phyloP scores from a whole-genome alignment of 2,888 invertebrate species.

The Emmelina monodactyla region DNA sequence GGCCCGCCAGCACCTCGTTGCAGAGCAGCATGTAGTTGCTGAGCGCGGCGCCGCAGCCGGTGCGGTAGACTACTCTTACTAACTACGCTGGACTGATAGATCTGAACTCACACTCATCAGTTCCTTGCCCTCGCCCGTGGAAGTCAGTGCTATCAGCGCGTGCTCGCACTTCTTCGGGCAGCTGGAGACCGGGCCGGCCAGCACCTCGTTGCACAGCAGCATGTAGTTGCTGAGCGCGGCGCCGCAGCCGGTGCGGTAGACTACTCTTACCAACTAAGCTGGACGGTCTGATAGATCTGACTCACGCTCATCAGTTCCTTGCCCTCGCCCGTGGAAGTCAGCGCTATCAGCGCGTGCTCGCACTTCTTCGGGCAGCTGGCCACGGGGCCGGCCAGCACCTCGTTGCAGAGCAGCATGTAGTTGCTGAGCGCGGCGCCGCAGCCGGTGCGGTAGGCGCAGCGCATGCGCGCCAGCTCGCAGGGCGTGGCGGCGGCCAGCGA shows the following conservation, averaged over 20 bases:
- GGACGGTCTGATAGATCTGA: no score
- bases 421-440: constrained; percentile 80
- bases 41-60: constrained; percentile 79
- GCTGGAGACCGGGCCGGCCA: constrained; percentile 62
- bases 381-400: constrained; percentile 68
- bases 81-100: no score
- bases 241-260: constrained; percentile 79
- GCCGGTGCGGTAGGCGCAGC: constrained; percentile 78
- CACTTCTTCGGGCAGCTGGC: constrained; percentile 74
- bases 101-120: constrained; percentile 78
- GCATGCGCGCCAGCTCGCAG: constrained; percentile 74
- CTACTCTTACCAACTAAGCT: no score
- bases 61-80: no score
- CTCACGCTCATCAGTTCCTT: constrained; percentile 79
- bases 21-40: constrained; percentile 80
- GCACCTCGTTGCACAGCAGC: constrained; percentile 73
- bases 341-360: constrained; percentile 78
- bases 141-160: constrained; percentile 79
- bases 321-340: constrained; percentile 81
- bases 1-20: constrained; percentile 71
- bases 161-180: constrained; percentile 80
- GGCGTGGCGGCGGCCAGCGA: constrained; percentile 35
- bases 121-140: constrained; percentile 80
- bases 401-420: constrained; percentile 77
- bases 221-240: constrained; percentile 80